Conservation (phyloP, 2,888 invertebrate genomes). For the Silvanus unidentatus region DNA sequence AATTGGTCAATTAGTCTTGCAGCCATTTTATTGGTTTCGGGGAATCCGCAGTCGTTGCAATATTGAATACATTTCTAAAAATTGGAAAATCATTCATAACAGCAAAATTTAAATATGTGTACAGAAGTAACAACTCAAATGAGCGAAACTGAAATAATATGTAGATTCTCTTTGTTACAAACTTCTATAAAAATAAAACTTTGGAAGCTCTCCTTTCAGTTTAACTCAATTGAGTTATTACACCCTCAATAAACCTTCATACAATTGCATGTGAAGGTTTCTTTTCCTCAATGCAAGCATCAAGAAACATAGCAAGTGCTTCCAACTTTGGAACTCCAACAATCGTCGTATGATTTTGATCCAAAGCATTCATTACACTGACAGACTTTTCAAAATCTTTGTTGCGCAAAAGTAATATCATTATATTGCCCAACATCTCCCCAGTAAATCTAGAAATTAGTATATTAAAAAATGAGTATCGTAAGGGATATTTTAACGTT, state of each 20-base stretch:
- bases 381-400: conserved; percentile 51
- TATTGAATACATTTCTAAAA: conserved; percentile 54
- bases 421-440: conserved; percentile 55
- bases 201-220: no score
- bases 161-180: no score
- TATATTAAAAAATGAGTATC: not conserved
- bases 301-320: conserved; percentile 50
- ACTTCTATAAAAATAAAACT: no score
- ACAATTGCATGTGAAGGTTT: conserved; percentile 51
- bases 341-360: conserved; percentile 48
- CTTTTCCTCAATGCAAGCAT: conserved; percentile 51
- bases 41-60: conserved; percentile 52
- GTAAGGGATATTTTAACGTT: no score
- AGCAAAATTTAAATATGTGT: no score
- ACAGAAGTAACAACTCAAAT: no score
- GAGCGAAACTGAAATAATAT: no score
- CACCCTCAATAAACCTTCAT: no score
- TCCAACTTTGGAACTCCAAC: conserved; percentile 52
- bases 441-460: conserved; percentile 51
- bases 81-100: conserved; percentile 10
- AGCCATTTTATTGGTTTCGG: conserved; percentile 46
- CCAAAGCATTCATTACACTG: conserved; percentile 50
- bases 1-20: conserved; percentile 39
- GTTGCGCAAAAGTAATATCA: conserved; percentile 47
- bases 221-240: no score